phyloP scores from a whole-genome alignment of 2,113 vertebrate genomes.

The Pelmatolapia mariae region DNA sequence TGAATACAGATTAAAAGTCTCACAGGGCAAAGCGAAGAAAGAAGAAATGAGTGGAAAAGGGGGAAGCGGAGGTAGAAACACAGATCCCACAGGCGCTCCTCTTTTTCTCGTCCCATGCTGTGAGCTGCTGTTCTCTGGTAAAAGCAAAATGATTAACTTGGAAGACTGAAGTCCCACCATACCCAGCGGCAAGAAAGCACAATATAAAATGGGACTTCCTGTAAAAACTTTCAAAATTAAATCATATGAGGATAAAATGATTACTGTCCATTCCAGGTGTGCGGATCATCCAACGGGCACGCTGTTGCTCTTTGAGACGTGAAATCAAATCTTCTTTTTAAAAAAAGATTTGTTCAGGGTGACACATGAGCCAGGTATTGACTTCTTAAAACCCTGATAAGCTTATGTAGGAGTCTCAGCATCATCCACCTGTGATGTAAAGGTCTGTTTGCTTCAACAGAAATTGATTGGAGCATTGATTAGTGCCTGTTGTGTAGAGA shows the following conservation, averaged over 20 bases:
- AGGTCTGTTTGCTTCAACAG: not conserved
- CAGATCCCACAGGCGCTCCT: not conserved
- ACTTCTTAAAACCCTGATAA: not conserved
- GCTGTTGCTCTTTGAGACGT: not conserved
- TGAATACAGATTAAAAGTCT: not conserved
- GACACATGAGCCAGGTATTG: not conserved
- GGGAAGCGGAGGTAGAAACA: not conserved
- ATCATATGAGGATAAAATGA: not conserved
- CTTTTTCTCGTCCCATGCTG: not conserved
- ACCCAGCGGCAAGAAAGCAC: not conserved
- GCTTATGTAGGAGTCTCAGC: not conserved
- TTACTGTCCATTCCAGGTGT: not conserved
- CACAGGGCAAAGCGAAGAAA: not conserved
- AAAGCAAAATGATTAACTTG: conserved; percentile 13
- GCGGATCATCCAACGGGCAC: not conserved
- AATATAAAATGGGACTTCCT: not conserved
- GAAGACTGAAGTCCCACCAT: not conserved
- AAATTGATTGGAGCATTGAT: conserved; percentile 14
- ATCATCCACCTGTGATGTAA: not conserved
- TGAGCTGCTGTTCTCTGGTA: conserved; percentile 5
- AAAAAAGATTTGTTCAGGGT: not conserved
- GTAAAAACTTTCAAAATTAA: conserved; percentile 16
- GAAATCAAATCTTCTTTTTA: not conserved
- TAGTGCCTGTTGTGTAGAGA: not conserved
- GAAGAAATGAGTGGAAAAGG: not conserved